Conservation (phyloP, 92 coral and sea anemone species). For the Chrysogorgia sp. region DNA sequence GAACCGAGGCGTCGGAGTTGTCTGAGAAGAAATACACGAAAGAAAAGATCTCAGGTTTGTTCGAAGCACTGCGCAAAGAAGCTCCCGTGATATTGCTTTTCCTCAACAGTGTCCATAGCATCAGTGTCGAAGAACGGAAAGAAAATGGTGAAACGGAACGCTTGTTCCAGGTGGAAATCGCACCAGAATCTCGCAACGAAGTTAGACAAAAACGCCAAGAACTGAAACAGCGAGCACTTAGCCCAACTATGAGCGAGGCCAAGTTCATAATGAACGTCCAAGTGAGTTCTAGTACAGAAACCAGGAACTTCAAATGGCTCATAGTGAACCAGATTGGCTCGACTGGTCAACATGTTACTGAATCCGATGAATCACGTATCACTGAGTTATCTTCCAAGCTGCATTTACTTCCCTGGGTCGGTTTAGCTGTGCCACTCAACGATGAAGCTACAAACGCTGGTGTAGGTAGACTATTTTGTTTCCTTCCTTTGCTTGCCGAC, state of each 20-base stretch:
- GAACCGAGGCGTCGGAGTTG: slow-evolving; percentile 67
- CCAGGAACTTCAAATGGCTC: slow-evolving; percentile 75
- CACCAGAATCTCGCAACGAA: slow-evolving; percentile 45
- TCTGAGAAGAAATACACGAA: slow-evolving; percentile 69
- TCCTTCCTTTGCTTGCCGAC: slow-evolving; percentile 95
- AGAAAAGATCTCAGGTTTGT: slow-evolving; percentile 58
- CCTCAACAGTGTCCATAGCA: slow-evolving; percentile 76
- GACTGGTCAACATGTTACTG: slow-evolving; percentile 27
- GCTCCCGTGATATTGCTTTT: slow-evolving; percentile 77
- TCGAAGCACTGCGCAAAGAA: slow-evolving; percentile 62
- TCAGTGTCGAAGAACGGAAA: slow-evolving; percentile 67
- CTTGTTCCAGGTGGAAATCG: slow-evolving; percentile 60
- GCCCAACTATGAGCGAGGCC: slow-evolving; percentile 14
- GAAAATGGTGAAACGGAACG: slow-evolving; percentile 34
- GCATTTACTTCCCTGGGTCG: slow-evolving; percentile 59
- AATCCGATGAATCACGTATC: slow-evolving; percentile 39
- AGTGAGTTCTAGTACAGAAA: slow-evolving; percentile 8
- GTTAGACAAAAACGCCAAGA: slow-evolving; percentile 59
- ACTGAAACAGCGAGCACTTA: background rate
- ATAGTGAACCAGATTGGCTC: slow-evolving; percentile 45
- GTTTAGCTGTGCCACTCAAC: slow-evolving; percentile 59
- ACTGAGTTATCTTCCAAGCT: slow-evolving; percentile 52
- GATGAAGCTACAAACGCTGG: slow-evolving; percentile 19
- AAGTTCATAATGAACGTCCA: slow-evolving; percentile 67
- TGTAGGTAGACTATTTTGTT: slow-evolving; percentile 86